Conservation (phyloP, 2,797 vertebrate species). For the Sciurus carolinensis region DNA sequence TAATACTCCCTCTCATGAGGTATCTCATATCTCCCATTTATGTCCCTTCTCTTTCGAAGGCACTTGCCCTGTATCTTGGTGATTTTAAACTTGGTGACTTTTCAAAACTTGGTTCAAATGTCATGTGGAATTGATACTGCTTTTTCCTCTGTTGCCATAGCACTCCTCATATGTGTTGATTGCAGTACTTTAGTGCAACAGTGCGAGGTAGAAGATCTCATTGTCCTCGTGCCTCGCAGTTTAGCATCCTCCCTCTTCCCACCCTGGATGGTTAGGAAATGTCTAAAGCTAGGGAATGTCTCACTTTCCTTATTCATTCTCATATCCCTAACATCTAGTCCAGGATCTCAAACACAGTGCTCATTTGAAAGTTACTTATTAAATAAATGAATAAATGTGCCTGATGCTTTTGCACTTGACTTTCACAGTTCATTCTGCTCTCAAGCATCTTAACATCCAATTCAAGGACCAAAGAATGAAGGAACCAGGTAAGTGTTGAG, state of each 20-base stretch:
- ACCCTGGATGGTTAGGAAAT: neutral
- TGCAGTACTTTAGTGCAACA: no score
- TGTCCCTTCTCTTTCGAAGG: neutral
- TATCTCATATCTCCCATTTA: neutral
- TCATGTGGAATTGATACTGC: neutral
- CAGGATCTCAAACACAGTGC: neutral
- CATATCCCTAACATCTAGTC: neutral
- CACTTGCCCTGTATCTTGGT: neutral
- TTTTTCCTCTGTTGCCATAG: neutral
- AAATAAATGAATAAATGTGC: neutral
- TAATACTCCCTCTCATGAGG: neutral
- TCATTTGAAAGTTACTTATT: neutral
- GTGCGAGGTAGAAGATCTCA: neutral
- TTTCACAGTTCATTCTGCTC: neutral
- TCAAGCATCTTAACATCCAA: neutral
- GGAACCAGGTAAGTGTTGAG: neutral
- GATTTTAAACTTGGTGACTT: neutral
- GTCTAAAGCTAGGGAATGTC: neutral
- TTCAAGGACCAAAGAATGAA: neutral
- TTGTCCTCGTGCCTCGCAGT: neutral
- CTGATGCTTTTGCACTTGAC: neutral
- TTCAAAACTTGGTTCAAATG: conserved; percentile 29
- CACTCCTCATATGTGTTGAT: neutral
- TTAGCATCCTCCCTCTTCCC: neutral
- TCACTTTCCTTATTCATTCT: neutral